Evolutionary conservation across 2,797 vertebrate species (phyloP).

Genomic region (Calcarius lapponicus): DNA sequence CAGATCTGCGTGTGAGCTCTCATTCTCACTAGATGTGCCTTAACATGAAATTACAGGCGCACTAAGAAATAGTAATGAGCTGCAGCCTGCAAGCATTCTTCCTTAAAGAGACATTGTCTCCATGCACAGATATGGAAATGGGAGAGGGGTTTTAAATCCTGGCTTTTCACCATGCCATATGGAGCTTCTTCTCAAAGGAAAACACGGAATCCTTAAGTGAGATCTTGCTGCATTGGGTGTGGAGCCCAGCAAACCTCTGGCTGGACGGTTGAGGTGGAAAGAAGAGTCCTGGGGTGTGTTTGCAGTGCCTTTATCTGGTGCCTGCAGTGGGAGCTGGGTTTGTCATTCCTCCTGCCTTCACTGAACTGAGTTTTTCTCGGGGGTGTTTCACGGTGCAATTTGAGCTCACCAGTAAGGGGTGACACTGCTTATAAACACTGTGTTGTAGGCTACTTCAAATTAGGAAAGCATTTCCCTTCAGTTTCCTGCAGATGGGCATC

Average conservation of each 20-base stretch:
- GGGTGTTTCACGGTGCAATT: not conserved
- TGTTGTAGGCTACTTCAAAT: not conserved
- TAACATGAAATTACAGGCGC: not conserved
- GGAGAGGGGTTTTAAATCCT: not conserved
- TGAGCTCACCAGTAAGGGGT: not conserved
- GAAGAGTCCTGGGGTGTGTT: not conserved
- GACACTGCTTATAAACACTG: not conserved
- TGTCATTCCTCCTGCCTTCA: accelerated
- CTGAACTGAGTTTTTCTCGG: not conserved
- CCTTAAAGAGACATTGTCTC: not conserved
- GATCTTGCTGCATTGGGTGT: not conserved
- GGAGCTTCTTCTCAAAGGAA: not conserved
- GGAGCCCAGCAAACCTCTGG: not conserved
- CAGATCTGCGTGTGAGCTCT: not conserved
- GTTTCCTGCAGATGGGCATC: not conserved
- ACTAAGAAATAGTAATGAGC: not conserved
- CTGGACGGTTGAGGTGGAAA: not conserved
- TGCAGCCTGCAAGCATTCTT: not conserved
- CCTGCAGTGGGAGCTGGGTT: not conserved
- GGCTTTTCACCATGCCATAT: not conserved
- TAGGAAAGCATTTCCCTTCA: not conserved
- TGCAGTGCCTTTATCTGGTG: not conserved
- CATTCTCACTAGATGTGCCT: not conserved
- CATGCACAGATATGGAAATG: not conserved
- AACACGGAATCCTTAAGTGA: not conserved